phyloP scores from a whole-genome alignment of 1,140 invertebrate species.

The Bilobella aurantiaca region DNA sequence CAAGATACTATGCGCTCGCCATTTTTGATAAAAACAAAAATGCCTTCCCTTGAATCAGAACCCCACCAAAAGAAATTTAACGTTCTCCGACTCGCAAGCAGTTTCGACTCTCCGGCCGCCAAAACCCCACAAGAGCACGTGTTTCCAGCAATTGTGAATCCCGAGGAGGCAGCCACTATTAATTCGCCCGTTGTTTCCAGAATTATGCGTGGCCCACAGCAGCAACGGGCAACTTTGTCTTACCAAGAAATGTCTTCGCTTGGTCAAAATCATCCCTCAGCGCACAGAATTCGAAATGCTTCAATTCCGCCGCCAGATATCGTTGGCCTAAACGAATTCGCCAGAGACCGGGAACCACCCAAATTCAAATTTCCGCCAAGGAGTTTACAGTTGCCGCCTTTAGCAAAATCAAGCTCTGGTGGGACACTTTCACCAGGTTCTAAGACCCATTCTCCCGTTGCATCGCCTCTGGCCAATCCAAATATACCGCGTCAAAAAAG shows the following conservation, averaged over 20 bases:
- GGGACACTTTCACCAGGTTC: constrained; percentile 11
- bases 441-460: neutral
- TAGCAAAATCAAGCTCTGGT: constrained; percentile 26
- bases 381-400: constrained; percentile 15
- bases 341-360: no score
- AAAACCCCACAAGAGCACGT: neutral
- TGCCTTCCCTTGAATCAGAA: neutral
- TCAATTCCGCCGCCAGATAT: constrained; percentile 20
- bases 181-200: constrained; percentile 27
- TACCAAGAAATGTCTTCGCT: constrained; percentile 15
- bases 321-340: no score
- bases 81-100: constrained; percentile 19
- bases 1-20: neutral
- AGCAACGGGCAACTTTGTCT: constrained; percentile 28
- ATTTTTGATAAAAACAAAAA: neutral
- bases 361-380: no score
- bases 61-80: constrained; percentile 1
- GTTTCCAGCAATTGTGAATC: constrained; percentile 2
- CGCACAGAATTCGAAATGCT: constrained; percentile 19
- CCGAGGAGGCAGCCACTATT: neutral
- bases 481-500: constrained; percentile 30
- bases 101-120: constrained; percentile 22
- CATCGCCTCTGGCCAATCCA: neutral
- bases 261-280: neutral
- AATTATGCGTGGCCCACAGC: constrained; percentile 31